Base-by-base conservation (phyloP, 35 echinoderm and acorn worm genomes). In the Lytechinus pictus region DNA sequence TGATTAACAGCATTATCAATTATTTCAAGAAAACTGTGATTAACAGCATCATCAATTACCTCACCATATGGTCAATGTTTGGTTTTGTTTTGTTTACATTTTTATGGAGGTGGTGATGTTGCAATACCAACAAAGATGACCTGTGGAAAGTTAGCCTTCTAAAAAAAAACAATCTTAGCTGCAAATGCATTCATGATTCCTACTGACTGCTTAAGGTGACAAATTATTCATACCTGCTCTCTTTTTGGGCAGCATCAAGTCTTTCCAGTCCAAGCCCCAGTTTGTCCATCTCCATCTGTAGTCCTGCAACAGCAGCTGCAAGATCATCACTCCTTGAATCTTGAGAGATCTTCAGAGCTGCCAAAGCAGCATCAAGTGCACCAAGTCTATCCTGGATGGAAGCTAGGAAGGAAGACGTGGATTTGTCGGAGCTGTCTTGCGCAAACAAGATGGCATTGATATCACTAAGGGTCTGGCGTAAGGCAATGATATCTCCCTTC, bases 231-330 rank as follows among this genome's bases (percentile, higher is more conserved):
- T 95, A 53, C 60, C 57, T 95, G 94, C 54, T 95, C 27, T 93
- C 89, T 89, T 19, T 54, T 27, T 61, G 89, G 51, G 55, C 57
- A 53, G 52, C 71, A 54, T 54, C 57, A 33, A 61, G 93, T 11
- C 54, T 21, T 5, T 13, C 27, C 10, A 97, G 86, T 9, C 71
- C 57, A 89, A 92, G 29, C 87, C 86, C 95, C 52, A 97, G 86
- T 21, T 29, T 87, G 61, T 92, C 29, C 3, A 97, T 87, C 51
- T 95, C 94, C 9, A 14, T n/a, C 87, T 96, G 72, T 52, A 96
- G 60, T 27, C 55, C 86, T 54, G 8, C 55, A 44, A 94, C 51
- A 14, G 61, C 28, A n/a, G 61, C 94, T 54, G 27, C 54, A 9
- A 93, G 24, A 52, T 92, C 90, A 71, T 86, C 72, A 27, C 52